Conservation (phyloP, 2,113 vertebrate species). For the Hylia prasina region DNA sequence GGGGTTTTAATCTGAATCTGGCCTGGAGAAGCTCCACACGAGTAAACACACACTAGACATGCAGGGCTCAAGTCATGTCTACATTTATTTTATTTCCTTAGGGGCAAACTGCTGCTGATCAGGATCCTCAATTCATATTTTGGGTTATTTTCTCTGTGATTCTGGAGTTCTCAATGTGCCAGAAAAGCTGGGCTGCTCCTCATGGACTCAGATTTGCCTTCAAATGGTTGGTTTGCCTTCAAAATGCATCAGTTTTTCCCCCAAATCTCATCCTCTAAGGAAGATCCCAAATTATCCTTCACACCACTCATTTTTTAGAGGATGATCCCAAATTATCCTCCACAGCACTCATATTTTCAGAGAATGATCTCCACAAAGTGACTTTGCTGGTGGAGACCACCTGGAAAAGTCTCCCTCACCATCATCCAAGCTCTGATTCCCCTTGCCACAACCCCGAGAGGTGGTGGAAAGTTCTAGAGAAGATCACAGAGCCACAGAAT, state of each 20-base stretch:
- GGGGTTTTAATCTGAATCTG: background rate
- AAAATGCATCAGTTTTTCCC: background rate
- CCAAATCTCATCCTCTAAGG: accelerated
- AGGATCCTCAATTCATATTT: background rate
- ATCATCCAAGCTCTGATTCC: background rate
- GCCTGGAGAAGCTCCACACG: background rate
- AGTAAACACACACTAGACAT: background rate
- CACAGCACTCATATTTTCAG: background rate
- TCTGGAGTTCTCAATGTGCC: background rate
- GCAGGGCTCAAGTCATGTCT: background rate
- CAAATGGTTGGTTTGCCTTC: background rate
- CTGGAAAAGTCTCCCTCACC: background rate
- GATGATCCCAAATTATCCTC: background rate
- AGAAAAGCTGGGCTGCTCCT: background rate
- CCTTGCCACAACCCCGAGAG: accelerated
- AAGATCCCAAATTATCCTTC: background rate
- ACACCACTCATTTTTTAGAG: background rate
- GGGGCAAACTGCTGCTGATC: background rate
- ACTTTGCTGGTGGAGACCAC: background rate
- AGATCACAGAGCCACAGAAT: background rate
- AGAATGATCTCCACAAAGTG: background rate
- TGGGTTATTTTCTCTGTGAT: background rate
- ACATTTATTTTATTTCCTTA: background rate
- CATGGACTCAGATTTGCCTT: background rate
- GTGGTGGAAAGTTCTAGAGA: background rate